Evolutionary conservation across 1,140 invertebrate genomes (phyloP).

Genomic region (Drosophila punjabiensis): DNA sequence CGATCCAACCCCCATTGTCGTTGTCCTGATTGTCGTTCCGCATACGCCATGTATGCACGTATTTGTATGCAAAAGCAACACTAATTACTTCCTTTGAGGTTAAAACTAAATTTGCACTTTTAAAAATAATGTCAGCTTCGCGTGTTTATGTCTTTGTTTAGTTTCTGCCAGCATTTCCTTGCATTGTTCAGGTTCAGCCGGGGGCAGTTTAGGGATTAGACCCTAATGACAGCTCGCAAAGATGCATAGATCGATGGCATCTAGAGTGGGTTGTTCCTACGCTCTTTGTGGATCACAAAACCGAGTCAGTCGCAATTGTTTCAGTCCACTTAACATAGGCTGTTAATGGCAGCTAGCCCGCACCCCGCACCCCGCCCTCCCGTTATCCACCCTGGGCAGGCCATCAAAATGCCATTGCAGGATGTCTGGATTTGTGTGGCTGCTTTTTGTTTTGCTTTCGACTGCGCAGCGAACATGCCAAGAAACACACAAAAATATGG

Average conservation of each 20-base stretch:
- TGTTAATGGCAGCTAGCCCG: conserved; percentile 29
- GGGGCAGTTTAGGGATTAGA: not conserved
- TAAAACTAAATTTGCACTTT: conserved; percentile 85
- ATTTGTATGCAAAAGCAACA: conserved; percentile 82
- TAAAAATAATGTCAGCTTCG: conserved; percentile 85
- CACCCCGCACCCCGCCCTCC: not conserved
- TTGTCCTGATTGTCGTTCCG: conserved; percentile 28
- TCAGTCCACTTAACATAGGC: conserved; percentile 31
- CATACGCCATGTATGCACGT: conserved; percentile 63
- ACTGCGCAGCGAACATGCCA: conserved; percentile 60
- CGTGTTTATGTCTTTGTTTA: conserved; percentile 85
- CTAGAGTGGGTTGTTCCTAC: not conserved
- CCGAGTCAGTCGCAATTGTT: conserved; percentile 12
- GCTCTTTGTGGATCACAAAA: not conserved
- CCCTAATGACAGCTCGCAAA: conserved; percentile 13
- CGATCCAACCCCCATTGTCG: conserved; percentile 39
- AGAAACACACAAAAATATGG: conserved; percentile 76
- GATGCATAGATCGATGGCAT: conserved; percentile 19
- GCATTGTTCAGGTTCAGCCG: conserved; percentile 14
- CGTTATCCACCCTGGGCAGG: not conserved
- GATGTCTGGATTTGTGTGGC: conserved; percentile 28
- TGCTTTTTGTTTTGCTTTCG: conserved; percentile 33
- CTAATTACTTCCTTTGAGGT: conserved; percentile 85
- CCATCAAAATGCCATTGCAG: conserved; percentile 70
- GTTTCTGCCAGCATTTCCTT: conserved; percentile 51